phyloP scores from a whole-genome alignment of 2,797 vertebrate genomes.

The Falco naumanni region DNA sequence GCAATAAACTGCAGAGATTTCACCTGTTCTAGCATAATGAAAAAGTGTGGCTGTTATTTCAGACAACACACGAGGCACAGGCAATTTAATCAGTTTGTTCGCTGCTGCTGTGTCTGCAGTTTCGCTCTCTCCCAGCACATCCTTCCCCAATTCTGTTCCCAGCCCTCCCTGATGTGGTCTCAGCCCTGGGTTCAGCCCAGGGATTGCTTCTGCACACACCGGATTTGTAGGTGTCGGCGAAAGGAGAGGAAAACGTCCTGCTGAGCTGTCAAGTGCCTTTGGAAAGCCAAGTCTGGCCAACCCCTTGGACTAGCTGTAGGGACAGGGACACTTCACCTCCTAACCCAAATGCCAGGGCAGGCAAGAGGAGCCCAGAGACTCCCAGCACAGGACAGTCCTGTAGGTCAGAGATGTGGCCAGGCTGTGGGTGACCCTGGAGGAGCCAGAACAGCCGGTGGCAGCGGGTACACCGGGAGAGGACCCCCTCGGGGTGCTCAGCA shows the following conservation, averaged over 20 bases:
- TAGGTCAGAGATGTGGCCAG: background rate
- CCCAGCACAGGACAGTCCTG: accelerated
- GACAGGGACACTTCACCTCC: background rate
- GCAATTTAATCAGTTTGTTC: background rate
- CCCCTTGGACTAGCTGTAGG: background rate
- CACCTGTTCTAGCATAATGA: background rate
- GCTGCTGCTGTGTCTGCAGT: background rate
- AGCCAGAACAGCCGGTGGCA: background rate
- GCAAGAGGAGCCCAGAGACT: background rate
- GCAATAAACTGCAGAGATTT: background rate
- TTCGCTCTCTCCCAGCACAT: background rate
- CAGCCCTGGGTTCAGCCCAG: background rate
- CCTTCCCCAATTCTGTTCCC: background rate
- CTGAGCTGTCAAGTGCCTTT: background rate
- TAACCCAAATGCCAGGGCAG: background rate
- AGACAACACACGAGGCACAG: background rate
- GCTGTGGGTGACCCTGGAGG: background rate
- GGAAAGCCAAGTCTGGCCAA: background rate
- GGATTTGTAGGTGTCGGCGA: background rate
- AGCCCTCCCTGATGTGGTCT: background rate
- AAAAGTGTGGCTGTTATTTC: background rate
- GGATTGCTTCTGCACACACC: background rate
- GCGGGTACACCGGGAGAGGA: background rate
- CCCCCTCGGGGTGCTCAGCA: accelerated
- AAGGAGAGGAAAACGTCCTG: background rate